Base-by-base conservation (phyloP, 2,888 invertebrate genomes). In the Leptinotarsa juncta region DNA sequence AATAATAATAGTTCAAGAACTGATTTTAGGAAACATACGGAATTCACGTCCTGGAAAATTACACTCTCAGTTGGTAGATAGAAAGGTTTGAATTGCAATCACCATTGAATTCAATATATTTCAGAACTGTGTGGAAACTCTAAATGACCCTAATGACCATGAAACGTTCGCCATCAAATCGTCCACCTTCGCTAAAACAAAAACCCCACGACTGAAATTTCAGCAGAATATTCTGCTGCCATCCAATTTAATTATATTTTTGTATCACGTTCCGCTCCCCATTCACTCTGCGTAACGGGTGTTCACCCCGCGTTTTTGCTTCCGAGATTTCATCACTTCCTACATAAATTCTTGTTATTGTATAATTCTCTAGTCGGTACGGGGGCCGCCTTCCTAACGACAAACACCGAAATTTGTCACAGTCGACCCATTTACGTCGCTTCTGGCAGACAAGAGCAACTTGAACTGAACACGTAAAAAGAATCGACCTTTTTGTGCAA, bases 331-430 rank as follows among this genome's bases (percentile, higher is more conserved):
- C 77, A 74, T 77, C 78, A 77, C 62, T 55, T 72, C 74, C 55
- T 66, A 71, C 78, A 79, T 78, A 79, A 78, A 80, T 78, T 75
- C 77, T 74, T 73, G 77, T 76, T 80, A 78, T 77, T 78, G 74
- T 71, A 75, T 78, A 77, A 80, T 77, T 77, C 78, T 70, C 74
- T 65, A 76, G 66, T 70, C 75, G 73, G 70, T 72, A 72, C 68
- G 71, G 75, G 69, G 78, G 75, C 67, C 67, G 72, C 77, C 76
- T 78, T 79, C 75, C 71, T 75, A 71, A 77, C 75, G 76, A 82
- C 81, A 83, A 82, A 81, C 81, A 80, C 77, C 67, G 77, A 77
- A 81, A 83, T 83, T 82, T 82, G 82, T 82, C 82, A 83, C 77
- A 75, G 80, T 77, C 81, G 81, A 81, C 82, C 83, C 78, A 82